These are phyloP conservation scores for Sapayoa aenigma DNA, from an alignment of 2,113 vertebrate species.

Conservation along the genomic window DNA sequence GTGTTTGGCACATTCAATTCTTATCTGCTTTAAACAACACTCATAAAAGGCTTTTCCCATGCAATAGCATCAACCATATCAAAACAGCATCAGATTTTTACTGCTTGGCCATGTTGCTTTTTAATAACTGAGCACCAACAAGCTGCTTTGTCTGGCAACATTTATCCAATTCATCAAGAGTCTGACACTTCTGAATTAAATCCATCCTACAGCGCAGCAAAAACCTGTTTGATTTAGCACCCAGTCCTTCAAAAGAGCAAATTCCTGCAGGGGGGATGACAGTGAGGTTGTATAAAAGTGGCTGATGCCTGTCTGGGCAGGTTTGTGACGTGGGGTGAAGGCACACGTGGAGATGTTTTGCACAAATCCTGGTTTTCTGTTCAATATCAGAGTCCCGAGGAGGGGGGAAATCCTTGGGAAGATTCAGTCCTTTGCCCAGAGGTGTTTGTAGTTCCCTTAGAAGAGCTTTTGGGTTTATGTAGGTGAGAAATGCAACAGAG, in stretches of 20 bases:
- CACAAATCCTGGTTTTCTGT: neutral
- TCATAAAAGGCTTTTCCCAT: neutral
- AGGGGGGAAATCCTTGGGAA: neutral
- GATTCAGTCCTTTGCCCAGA: neutral
- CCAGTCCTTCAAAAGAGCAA: neutral
- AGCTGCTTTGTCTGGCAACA: neutral
- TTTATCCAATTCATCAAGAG: neutral
- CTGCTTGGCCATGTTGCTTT: neutral
- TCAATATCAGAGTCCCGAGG: neutral
- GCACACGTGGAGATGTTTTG: neutral
- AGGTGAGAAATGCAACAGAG: neutral
- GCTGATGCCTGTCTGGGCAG: neutral
- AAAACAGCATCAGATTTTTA: neutral
- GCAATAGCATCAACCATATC: neutral
- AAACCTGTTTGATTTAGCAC: neutral
- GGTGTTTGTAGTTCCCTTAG: neutral
- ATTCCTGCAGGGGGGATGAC: neutral
- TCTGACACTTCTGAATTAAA: neutral
- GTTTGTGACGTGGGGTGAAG: neutral
- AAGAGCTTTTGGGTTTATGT: too few species aligned
- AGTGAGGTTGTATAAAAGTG: fast-evolving
- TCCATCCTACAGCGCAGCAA: neutral
- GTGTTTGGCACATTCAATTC: neutral
- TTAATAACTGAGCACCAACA: neutral
- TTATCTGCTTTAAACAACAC: neutral